phyloP scores from a whole-genome alignment of 2,113 vertebrate species.

The Platysternon megacephalum region DNA sequence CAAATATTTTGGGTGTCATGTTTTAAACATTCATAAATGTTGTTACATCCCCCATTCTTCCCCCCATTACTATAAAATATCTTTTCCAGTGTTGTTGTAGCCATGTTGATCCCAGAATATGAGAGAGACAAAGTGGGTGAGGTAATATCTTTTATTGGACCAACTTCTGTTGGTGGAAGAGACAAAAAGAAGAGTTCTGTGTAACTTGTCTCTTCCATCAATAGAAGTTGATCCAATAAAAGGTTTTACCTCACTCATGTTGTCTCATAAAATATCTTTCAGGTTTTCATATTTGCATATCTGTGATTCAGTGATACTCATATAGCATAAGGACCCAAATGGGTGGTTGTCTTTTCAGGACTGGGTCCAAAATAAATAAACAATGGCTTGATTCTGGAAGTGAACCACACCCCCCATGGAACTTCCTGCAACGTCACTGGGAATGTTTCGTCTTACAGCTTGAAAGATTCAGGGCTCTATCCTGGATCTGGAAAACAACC shows the following conservation, averaged over 20 bases:
- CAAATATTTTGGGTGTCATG: constrained; percentile 72
- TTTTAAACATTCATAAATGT: constrained; percentile 62
- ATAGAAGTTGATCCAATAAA: background rate
- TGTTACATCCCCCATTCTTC: background rate
- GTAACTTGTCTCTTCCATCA: background rate
- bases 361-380: background rate
- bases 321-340: background rate
- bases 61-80: constrained; percentile 42
- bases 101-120: background rate
- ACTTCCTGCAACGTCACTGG: too few relatives aligned
- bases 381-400: background rate
- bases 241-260: background rate
- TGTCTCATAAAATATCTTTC: background rate
- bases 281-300: background rate
- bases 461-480: background rate
- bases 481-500: background rate
- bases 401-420: background rate
- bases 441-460: background rate
- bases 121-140: background rate
- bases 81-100: background rate
- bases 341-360: background rate
- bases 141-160: background rate
- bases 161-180: background rate
- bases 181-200: background rate
- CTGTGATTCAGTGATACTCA: background rate